A percentile compares a stretch with the other conserved stretches of the same genome.
Conservation (phyloP, 2,888 invertebrate species). For the Oscheius sp. region DNA sequence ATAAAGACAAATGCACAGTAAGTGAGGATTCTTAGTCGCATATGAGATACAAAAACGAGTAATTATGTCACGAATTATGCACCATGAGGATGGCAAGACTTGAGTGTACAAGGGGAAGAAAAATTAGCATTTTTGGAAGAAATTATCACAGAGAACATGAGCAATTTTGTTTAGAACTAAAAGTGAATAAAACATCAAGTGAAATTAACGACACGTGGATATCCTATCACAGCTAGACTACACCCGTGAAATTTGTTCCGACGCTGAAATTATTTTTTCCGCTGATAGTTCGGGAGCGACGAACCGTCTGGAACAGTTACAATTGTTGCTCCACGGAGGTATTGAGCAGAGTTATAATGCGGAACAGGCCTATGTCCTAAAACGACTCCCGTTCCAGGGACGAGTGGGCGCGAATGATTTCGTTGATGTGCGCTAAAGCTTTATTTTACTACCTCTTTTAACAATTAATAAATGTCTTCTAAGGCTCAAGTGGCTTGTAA, state of each 20-base stretch:
- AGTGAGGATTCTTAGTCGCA: too few relatives aligned
- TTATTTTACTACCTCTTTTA: too few relatives aligned
- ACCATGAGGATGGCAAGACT: constrained; percentile 26
- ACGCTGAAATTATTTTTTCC: neutral
- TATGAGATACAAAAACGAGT: constrained; percentile 12
- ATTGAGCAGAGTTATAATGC: neutral
- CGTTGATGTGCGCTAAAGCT: constrained; percentile 16
- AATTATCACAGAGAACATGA: neutral
- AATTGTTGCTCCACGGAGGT: constrained; percentile 15
- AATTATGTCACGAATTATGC: constrained; percentile 26
- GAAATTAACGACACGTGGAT: constrained; percentile 2
- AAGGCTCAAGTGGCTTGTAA: neutral
- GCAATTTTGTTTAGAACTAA: neutral
- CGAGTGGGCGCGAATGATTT: neutral
- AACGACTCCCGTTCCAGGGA: constrained; percentile 9
- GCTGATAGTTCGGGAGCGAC: neutral
- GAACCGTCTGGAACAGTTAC: constrained; percentile 14
- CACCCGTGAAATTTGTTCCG: constrained; percentile 29
- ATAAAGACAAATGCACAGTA: too few relatives aligned
- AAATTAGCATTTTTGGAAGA: neutral
- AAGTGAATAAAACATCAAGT: constrained; percentile 2
- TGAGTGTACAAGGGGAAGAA: neutral
- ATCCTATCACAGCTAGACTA: constrained; percentile 24
- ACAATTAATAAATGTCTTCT: too few relatives aligned
- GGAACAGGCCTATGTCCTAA: constrained; percentile 23